phyloP scores from a whole-genome alignment of 2,113 vertebrate species.

The Percina caprodes region DNA sequence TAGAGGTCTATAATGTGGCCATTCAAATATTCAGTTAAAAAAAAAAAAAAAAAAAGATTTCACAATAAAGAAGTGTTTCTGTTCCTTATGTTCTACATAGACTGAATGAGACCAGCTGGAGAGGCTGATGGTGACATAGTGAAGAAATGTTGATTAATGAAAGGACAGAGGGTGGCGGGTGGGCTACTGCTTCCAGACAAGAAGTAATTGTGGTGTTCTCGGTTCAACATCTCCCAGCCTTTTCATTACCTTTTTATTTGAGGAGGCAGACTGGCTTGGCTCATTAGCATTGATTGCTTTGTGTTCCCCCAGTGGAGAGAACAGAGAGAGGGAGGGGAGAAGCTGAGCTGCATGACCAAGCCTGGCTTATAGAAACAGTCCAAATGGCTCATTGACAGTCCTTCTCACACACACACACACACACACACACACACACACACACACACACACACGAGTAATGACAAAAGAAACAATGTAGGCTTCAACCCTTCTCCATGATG shows the following conservation, averaged over 20 bases:
- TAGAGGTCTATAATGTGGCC: no score
- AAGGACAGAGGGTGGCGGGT: conserved; percentile 17
- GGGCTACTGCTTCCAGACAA: conserved; percentile 10
- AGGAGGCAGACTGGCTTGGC: conserved; percentile 58
- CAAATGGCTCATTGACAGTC: neutral
- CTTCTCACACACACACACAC: no score
- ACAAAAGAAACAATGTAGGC: neutral
- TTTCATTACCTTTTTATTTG: conserved; percentile 74
- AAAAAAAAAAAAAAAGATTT: no score
- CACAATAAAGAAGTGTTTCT: no score
- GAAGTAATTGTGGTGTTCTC: conserved; percentile 32
- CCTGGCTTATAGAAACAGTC: neutral
- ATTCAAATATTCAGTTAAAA: no score
- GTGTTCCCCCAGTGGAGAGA: conserved; percentile 38
- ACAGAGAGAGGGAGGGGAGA: neutral
- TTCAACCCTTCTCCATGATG: neutral
- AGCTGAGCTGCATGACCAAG: conserved; percentile 24
- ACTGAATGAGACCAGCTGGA: no score
- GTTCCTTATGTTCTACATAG: no score
- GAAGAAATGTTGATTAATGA: conserved; percentile 6
- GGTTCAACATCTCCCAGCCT: conserved; percentile 36
- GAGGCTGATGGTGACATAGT: no score
- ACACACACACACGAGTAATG: neutral
- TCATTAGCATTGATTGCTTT: conserved; percentile 75
- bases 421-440: no score